phyloP scores from a whole-genome alignment of 37 sponge, comb jelly and placozoan species.

The Dysidea cf. avara region DNA sequence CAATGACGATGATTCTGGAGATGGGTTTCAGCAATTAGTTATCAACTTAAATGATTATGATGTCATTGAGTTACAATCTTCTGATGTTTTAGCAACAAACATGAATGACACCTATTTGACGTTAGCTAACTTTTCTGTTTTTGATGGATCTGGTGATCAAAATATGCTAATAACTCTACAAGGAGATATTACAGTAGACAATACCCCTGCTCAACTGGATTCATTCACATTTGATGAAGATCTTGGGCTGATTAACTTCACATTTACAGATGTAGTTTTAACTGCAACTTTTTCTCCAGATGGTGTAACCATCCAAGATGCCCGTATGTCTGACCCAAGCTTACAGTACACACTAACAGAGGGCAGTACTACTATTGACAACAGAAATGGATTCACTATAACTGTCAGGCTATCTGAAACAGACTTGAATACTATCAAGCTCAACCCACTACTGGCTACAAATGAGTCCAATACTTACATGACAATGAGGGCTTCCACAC shows the following conservation, averaged over 20 bases:
- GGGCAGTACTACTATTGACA: constrained; percentile 12
- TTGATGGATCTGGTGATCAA: constrained; percentile 54
- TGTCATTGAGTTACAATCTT: constrained; percentile 54
- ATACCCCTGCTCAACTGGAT: constrained; percentile 10
- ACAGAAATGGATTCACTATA: constrained; percentile 50
- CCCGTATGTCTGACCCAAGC: background rate
- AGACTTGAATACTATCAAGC: constrained; percentile 75
- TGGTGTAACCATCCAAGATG: constrained; percentile 61
- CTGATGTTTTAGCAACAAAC: constrained; percentile 31
- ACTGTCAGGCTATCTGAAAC: constrained; percentile 32
- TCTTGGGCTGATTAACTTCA: constrained; percentile 55
- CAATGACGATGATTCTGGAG: constrained; percentile 13
- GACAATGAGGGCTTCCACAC: constrained; percentile 53
- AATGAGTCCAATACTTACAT: constrained; percentile 53
- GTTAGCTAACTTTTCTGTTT: constrained; percentile 43
- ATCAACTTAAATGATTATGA: constrained; percentile 61
- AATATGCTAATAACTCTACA: constrained; percentile 13
- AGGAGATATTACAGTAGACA: constrained; percentile 30
- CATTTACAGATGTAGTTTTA: constrained; percentile 73
- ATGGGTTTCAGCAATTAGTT: constrained; percentile 44
- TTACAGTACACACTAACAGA: constrained; percentile 29
- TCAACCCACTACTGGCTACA: constrained; percentile 41
- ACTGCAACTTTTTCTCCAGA: constrained; percentile 43
- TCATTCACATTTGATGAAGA: constrained; percentile 65
- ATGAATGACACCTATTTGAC: constrained; percentile 45